phyloP scores from a whole-genome alignment of 1,140 invertebrate genomes.

The Bactericera cockerelli region DNA sequence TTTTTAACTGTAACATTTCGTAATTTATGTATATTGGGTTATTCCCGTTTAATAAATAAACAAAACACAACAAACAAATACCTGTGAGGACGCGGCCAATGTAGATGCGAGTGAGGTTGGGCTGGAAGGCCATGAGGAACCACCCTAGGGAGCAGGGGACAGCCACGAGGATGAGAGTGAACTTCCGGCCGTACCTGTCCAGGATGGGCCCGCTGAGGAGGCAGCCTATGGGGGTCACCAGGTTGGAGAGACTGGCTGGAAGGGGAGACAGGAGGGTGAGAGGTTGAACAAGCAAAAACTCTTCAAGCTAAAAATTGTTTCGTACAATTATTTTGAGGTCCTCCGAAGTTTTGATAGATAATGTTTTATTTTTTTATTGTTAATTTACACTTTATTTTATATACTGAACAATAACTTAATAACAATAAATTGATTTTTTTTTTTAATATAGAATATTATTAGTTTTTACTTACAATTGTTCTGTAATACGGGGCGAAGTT shows the following conservation, averaged over 20 bases:
- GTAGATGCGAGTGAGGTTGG: constrained; percentile 18
- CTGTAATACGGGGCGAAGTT: too few species aligned
- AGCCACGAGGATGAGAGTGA: constrained; percentile 33
- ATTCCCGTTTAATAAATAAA: too few species aligned
- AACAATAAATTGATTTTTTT: too few species aligned
- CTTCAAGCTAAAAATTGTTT: background rate
- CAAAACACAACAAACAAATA: too few species aligned
- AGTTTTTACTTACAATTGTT: too few species aligned
- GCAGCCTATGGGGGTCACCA: constrained; percentile 32
- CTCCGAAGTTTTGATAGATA: background rate
- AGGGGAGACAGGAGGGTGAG: constrained; percentile 15
- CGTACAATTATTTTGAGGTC: background rate
- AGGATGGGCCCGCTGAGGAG: constrained; percentile 32
- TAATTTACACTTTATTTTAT: too few species aligned
- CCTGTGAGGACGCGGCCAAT: constrained; percentile 40
- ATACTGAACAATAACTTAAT: too few species aligned
- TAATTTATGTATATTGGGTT: too few species aligned
- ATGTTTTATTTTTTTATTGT: background rate
- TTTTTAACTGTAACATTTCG: too few species aligned
- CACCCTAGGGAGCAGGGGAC: constrained; percentile 37
- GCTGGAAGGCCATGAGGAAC: constrained; percentile 30
- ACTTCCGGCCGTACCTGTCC: constrained; percentile 38
- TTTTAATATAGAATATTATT: too few species aligned
- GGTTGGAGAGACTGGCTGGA: constrained; percentile 32
- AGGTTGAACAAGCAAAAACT: constrained; percentile 26